Conservation (phyloP, 2,888 invertebrate species). For the Cylloceria caligata region DNA sequence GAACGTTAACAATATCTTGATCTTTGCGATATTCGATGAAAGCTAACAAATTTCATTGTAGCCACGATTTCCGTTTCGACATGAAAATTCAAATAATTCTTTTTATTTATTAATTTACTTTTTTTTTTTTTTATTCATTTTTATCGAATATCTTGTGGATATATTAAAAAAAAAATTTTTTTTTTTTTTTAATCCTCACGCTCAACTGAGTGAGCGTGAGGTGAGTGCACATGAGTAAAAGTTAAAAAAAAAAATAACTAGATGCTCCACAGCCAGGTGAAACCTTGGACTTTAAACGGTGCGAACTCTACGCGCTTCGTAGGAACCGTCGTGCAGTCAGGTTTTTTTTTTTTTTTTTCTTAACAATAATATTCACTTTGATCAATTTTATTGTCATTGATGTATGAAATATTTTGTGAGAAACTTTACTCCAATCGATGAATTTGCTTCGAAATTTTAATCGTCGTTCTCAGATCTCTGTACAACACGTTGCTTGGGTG, state of each 20-base stretch:
- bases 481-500: neutral
- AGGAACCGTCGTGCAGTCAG: neutral
- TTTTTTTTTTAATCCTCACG: too few relatives aligned
- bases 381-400: neutral
- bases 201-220: too few relatives aligned
- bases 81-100: too few relatives aligned
- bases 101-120: neutral
- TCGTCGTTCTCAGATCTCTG: neutral
- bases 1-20: neutral
- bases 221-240: neutral
- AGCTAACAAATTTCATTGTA: too few relatives aligned
- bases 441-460: neutral
- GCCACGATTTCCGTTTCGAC: too few relatives aligned
- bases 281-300: neutral
- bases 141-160: too few relatives aligned
- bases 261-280: neutral
- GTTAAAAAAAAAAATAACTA: neutral
- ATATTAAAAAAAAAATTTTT: too few relatives aligned
- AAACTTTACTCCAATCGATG: neutral
- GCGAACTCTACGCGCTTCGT: neutral
- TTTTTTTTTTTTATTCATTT: neutral
- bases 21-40: neutral
- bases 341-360: neutral
- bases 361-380: neutral
- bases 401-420: too few relatives aligned